Base-by-base conservation (phyloP, 1,140 invertebrate genomes). In the Drosophila takahashii region DNA sequence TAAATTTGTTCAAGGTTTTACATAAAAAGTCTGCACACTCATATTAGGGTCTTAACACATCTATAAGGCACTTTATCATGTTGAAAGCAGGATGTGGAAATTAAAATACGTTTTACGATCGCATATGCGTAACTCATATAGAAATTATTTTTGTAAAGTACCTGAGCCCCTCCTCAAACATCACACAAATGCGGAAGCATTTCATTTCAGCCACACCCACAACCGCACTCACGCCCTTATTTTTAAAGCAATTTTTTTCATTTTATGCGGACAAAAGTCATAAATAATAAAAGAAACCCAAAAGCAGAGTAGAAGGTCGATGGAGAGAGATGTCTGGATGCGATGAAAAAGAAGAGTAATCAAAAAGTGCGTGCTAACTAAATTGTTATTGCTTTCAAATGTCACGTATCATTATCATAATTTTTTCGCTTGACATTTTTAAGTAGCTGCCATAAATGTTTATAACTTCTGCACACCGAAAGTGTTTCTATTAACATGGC, bases 331-430 rank as follows among this genome's bases (percentile, higher is more conserved):
- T 45, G 61, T 26, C 42, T 29, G 50, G 9, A 32, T 37, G 41
- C 66, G 66, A 66, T 39, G 51, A 75, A 48, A 54, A 48, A 29
- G 56, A 42, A 53, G 58, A 72, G 84, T 83, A 87, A 89, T 89
- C 83, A 89, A 79, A 87, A 87, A 83, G 84, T 89, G 84, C 62
- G 83, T 87, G 83, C 83, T 86, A 87, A 86, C 83, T 86, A 86
- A 86, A 86, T 87, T 89, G 84, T 87, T 89, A 89, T 87, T 87
- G 83, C 83, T 89, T 87, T 87, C 84, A 83, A 89, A 89, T 87
- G 83, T 87, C 83, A 89, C 83, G 83, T 87, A 87, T 87, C 83
- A 87, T 87, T 87, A 89, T 89, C 84, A 87, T 87, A 87, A 89
- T 87, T 87, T 87, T 87, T 87, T 87, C 85, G 83, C 70, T 73